Evolutionary conservation across 2,888 invertebrate species (phyloP).

Genomic region (Acrobasis consociella): DNA sequence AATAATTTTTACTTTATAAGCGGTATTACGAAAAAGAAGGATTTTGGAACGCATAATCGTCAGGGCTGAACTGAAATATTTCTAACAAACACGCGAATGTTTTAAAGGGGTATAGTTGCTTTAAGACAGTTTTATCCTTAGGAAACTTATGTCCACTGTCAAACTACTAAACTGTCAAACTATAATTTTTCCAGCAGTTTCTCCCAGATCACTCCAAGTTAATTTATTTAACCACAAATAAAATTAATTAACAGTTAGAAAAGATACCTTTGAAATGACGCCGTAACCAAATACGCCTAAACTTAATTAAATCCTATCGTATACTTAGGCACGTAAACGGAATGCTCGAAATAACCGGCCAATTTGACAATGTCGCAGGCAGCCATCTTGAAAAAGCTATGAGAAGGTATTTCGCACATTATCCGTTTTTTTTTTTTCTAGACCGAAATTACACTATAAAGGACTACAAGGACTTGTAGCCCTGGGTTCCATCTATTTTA

Average conservation of each 20-base stretch:
- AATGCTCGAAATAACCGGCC: conserved; percentile 44
- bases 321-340: conserved; percentile 29
- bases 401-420: conserved; percentile 4
- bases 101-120: too few relatives aligned
- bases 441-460: too few relatives aligned
- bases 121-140: too few relatives aligned
- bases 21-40: too few relatives aligned
- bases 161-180: too few relatives aligned
- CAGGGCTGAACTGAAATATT: too few relatives aligned
- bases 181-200: neutral
- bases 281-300: conserved; percentile 29
- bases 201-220: conserved; percentile 5
- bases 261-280: conserved; percentile 17
- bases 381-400: conserved; percentile 37
- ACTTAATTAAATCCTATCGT: conserved; percentile 57
- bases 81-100: too few relatives aligned
- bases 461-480: too few relatives aligned
- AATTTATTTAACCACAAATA: conserved; percentile 6
- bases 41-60: too few relatives aligned
- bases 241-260: conserved; percentile 20
- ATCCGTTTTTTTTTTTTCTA: conserved; percentile 12
- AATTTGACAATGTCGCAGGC: conserved; percentile 57
- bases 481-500: too few relatives aligned
- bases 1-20: too few relatives aligned
- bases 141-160: too few relatives aligned